Base-by-base conservation (phyloP, 2,888 invertebrate species). In the Hirudinaria manillensis region DNA sequence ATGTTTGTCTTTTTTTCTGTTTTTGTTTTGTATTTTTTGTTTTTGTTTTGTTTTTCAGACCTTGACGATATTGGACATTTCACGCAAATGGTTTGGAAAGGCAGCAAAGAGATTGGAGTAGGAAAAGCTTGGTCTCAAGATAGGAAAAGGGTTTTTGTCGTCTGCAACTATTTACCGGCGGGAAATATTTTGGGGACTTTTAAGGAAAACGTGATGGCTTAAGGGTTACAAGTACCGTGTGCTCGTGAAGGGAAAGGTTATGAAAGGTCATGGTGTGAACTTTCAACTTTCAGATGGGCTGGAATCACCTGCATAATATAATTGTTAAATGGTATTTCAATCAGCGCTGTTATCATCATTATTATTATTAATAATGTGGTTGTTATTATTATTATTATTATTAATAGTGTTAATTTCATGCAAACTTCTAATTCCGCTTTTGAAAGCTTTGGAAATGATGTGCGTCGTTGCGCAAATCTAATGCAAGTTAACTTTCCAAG, bases 121-220 rank as follows among this genome's bases (percentile, higher is more conserved):
- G 93, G 91, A 6, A 87, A 90, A 81, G 89, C 91, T 0, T 88
- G 90, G 80, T 90, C 89, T 76, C 89, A 89, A 77, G 90, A 90
- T 77, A 92, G 91, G n/a, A 81, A 82, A 75, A 80, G 90, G 80
- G 81, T 90, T 79, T 92, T 90, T 83, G 93, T 95, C 0, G 95
- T 96, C 0, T 93, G 92, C 53, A 92, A 93, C 85, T 96, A 96
- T 84, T 89, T 89, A 81, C 96, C 96, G 0, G 91, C 94, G 0
- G 96, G 95, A 2, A 96, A 96, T 85, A 84, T 89, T 53, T 89
- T 90, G 1, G 91, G 92, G 10, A 88, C 88, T 34, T 93, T 91
- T 84, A 88, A 90, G 81, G 87, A 88, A 75, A 93, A 93, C 85
- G 92, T 93, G 10, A 6, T 61, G 61, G 29, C 24, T 27, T 61